phyloP scores from a whole-genome alignment of 2,888 invertebrate species.

The Lissocephala sabroskyi region DNA sequence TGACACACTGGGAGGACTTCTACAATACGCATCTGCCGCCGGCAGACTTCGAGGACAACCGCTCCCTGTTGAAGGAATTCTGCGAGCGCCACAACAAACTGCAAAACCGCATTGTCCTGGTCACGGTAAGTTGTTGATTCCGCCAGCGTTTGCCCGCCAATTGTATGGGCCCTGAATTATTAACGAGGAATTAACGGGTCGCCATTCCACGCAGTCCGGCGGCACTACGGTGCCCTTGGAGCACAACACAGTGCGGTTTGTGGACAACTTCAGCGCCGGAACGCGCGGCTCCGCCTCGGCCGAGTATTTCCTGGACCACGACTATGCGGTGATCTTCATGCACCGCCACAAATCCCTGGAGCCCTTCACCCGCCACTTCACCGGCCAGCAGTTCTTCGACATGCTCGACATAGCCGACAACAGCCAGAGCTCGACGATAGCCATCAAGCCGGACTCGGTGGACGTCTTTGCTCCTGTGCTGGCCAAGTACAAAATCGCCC shows the following conservation, averaged over 20 bases:
- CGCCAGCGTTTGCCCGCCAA: too few relatives aligned
- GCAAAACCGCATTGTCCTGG: constrained; percentile 81
- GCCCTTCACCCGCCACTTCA: constrained; percentile 92
- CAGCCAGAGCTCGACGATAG: constrained; percentile 79
- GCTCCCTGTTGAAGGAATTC: constrained; percentile 82
- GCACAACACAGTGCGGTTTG: constrained; percentile 96
- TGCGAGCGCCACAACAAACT: constrained; percentile 80
- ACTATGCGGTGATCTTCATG: constrained; percentile 95
- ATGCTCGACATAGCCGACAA: constrained; percentile 78
- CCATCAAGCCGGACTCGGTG: constrained; percentile 82
- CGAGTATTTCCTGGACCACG: constrained; percentile 92
- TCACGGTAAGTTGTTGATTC: constrained; percentile 81
- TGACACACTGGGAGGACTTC: constrained; percentile 86
- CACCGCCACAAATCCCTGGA: constrained; percentile 90
- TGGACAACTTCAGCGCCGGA: constrained; percentile 99
- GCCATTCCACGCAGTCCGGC: constrained; percentile 80
- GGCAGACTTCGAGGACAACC: constrained; percentile 82
- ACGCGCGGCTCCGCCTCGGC: constrained; percentile 95
- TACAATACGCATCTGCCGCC: constrained; percentile 86
- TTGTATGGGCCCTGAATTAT: neutral
- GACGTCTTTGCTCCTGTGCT: constrained; percentile 82
- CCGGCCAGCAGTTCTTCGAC: constrained; percentile 83
- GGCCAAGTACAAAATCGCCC: constrained; percentile 85
- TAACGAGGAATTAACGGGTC: constrained; percentile 13
- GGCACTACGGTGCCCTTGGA: constrained; percentile 98